These are phyloP conservation scores for Hippocampus zosterae DNA, from an alignment of 2,113 vertebrate species.

Conservation along the genomic window DNA sequence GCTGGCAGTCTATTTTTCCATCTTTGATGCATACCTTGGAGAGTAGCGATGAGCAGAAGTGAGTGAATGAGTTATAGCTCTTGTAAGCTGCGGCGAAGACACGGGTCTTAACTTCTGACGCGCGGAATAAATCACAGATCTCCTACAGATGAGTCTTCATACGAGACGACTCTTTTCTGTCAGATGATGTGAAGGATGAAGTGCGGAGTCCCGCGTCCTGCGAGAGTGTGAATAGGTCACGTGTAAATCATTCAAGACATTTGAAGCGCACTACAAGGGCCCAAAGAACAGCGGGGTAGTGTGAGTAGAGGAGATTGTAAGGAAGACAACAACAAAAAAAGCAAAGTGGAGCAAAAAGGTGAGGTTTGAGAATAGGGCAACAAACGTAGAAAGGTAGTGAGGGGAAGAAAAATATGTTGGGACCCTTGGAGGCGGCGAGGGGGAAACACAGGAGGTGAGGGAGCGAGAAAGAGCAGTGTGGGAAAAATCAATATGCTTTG, in stretches of 20 bases:
- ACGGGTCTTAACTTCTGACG: slow-evolving; percentile 41
- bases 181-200: slow-evolving; percentile 16
- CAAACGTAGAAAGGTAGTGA: slow-evolving; percentile 18
- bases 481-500: slow-evolving; percentile 77
- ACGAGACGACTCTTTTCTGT: slow-evolving; percentile 26
- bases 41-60: slow-evolving; percentile 1
- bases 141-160: slow-evolving; percentile 35
- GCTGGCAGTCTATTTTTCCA: background rate
- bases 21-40: slow-evolving; percentile 5
- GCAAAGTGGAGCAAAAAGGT: slow-evolving; percentile 6
- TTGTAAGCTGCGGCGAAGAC: slow-evolving; percentile 29
- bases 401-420: slow-evolving; percentile 47
- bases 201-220: slow-evolving; percentile 17
- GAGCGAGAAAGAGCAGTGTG: slow-evolving; percentile 63
- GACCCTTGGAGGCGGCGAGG: slow-evolving; percentile 28
- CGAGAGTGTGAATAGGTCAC: slow-evolving; percentile 7
- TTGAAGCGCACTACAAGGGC: background rate
- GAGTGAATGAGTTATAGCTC: slow-evolving; percentile 41
- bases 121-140: slow-evolving; percentile 32
- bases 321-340: slow-evolving; percentile 9
- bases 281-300: background rate
- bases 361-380: slow-evolving; percentile 21
- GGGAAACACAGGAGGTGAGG: slow-evolving; percentile 21
- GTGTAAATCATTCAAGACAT: slow-evolving; percentile 15
- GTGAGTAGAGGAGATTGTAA: slow-evolving; percentile 2